Evolutionary conservation across 2,113 vertebrate species (phyloP).

Genomic region (Sakesphorus luctuosus): DNA sequence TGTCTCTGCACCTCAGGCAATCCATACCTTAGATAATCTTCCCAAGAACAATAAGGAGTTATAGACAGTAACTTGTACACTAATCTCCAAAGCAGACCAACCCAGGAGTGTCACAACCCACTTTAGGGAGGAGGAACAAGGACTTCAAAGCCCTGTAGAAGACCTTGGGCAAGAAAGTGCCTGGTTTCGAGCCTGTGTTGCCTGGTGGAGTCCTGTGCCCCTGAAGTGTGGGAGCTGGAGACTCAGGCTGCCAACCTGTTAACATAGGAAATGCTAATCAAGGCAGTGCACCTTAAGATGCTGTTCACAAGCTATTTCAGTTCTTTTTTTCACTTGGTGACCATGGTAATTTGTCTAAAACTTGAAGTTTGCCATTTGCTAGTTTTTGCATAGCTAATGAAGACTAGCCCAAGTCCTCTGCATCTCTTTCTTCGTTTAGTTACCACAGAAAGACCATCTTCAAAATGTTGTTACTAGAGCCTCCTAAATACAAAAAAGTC

Average conservation of each 20-base stretch:
- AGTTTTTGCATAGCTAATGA: background rate
- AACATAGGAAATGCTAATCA: background rate
- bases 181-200: background rate
- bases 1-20: background rate
- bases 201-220: background rate
- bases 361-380: background rate
- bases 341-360: background rate
- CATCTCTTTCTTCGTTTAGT: background rate
- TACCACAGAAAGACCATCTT: background rate
- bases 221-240: fast-evolving
- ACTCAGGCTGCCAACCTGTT: background rate
- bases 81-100: background rate
- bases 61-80: background rate
- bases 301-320: background rate
- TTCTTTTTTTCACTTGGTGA: background rate
- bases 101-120: background rate
- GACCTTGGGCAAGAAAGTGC: background rate
- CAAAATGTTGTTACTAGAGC: background rate
- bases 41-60: background rate
- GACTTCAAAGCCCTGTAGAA: background rate
- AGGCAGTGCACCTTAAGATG: background rate
- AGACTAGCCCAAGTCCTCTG: background rate
- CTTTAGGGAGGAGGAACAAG: background rate
- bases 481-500: background rate
- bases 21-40: background rate